Percentiles rank a stretch among this genome's conserved stretches.
These are phyloP conservation scores for Dinocampus coccinellae DNA, from an alignment of 2,888 invertebrate genomes.

Conservation along the genomic window DNA sequence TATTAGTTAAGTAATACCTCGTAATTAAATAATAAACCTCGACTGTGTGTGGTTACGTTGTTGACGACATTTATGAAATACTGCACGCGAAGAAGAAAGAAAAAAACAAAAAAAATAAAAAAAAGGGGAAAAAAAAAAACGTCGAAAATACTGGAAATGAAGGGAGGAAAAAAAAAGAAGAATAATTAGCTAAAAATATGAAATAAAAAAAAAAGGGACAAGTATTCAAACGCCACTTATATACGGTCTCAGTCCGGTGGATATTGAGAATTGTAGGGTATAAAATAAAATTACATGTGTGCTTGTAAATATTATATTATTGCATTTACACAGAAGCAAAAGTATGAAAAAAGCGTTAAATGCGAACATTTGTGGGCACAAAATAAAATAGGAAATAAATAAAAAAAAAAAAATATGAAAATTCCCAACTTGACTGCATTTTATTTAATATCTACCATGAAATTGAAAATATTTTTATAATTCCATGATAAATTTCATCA, in stretches of 20 bases:
- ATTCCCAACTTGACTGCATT: not conserved
- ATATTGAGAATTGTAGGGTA: not conserved
- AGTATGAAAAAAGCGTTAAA: not conserved
- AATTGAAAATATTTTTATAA: not conserved
- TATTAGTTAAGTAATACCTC: not conserved
- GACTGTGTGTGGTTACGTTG: not conserved
- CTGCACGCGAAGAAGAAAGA: not conserved
- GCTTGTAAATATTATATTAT: not conserved
- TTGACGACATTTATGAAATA: not conserved
- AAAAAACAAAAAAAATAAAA: not conserved
- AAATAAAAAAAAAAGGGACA: not conserved
- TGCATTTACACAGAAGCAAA: not conserved
- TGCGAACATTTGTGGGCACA: not conserved
- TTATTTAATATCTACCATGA: not conserved
- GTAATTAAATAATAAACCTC: conserved; percentile 4
- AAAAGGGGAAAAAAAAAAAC: not conserved
- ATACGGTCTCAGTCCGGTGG: not conserved
- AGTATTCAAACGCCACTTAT: not conserved
- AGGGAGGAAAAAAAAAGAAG: not conserved
- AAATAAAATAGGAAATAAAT: not conserved
- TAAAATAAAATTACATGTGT: conserved; percentile 11
- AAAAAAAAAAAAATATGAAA: not conserved
- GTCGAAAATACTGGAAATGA: not conserved
- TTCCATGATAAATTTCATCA: no score
- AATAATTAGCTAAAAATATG: no score